Evolutionary conservation across 53 echinoderm and acorn worm species (phyloP).

Genomic region (Henricia sp.): DNA sequence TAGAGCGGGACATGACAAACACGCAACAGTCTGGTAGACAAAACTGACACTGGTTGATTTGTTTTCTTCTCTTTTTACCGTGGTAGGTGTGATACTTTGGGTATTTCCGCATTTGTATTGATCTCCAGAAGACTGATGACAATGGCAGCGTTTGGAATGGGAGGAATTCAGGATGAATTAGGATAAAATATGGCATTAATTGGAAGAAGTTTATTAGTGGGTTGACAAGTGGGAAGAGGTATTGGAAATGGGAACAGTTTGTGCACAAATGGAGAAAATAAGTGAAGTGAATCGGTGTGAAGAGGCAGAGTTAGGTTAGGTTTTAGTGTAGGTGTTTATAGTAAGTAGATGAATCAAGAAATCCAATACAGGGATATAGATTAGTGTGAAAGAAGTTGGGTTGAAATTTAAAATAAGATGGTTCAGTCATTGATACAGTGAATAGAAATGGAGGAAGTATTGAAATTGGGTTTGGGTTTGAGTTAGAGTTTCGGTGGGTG

Average conservation of each 20-base stretch:
- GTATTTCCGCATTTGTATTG: conserved; percentile 99
- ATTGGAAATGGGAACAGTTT: conserved; percentile 2
- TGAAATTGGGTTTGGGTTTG: no score
- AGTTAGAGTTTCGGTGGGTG: no score
- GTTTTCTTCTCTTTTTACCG: conserved; percentile 69
- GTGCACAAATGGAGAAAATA: no score
- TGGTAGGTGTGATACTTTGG: conserved; percentile 99
- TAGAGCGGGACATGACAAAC: neutral
- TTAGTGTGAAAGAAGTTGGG: neutral
- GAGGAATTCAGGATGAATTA: neutral
- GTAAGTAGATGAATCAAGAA: conserved; percentile 1
- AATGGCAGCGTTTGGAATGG: conserved; percentile 40
- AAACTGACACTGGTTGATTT: neutral
- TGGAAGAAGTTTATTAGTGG: conserved; percentile 3
- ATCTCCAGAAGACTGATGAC: conserved; percentile 92
- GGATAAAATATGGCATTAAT: no score
- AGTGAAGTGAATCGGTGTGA: no score
- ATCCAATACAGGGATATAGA: conserved; percentile 25
- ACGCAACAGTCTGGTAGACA: conserved; percentile 23
- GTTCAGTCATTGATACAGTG: no score
- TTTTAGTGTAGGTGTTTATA: no score
- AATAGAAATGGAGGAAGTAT: no score
- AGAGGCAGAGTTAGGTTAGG: no score
- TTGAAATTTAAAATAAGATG: neutral
- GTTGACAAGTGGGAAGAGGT: neutral